Evolutionary conservation across 2,888 invertebrate species (phyloP), one percentile per base, ranked within the genome.

Genomic region (Amphimallon solstitiale): DNA sequence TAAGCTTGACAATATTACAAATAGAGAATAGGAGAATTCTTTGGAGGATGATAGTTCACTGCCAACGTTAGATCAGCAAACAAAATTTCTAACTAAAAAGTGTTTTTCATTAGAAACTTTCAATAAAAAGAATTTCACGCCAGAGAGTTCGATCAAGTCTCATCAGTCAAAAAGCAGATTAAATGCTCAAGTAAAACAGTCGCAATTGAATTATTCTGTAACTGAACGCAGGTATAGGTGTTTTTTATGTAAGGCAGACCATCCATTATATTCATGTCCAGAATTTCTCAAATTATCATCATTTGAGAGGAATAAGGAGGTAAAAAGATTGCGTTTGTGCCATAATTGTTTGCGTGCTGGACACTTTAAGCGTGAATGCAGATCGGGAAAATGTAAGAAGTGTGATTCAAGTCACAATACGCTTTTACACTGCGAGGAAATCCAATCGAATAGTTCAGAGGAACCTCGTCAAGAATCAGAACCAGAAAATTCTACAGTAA

Each of bases 1-100:
- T 7, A 72, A 73, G 61, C 45, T 74, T 7, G 74, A 73, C 43
- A 6, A 23, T 6, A 56, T 12, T 15, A 69, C 72, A 2, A 65
- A 63, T 4, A 63, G 68, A 38, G 71, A 72, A 35, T 76, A 71
- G 73, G 73, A 75, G 23, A 12, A 10, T 0, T 48, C 66, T 1
- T 14, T 69, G 19, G 17, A 7, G 4, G 19, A 49, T 29, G 14
- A 63, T 34, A 12, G n/a, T n/a, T n/a, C 52, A n/a, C 35, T 64
- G 46, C 71, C 68, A 29, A 52, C 29, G 10, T 38, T 68, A 6
- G 59, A 69, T 52, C 12, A 43, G 21, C 65, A 74, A 2, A 43
- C 64, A 1, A 61, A 68, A 5, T 75, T 74, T 35, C 2, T 74
- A 10, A 12, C 49, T 1, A 63, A 68, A 10, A 51, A 68, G 17